Evolutionary conservation across 2,888 invertebrate species (phyloP), one percentile per base, ranked within the genome.

Genomic region (Phasia obesa): DNA sequence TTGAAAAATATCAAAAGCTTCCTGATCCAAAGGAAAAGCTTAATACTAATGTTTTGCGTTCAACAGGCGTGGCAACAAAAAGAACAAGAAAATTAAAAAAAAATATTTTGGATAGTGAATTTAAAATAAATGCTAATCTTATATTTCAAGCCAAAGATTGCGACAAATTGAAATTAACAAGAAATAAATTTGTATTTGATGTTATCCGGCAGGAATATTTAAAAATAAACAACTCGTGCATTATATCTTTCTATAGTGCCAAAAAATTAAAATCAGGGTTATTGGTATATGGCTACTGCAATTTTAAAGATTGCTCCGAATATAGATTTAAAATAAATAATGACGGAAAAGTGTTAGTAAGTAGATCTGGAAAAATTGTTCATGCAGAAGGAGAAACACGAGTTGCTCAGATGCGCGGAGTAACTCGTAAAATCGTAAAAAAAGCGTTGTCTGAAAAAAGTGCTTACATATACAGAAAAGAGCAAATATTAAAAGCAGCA

Each of bases 361-460:
- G 21, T 7, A 60, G 60, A 60, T 4, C 60, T 23, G 23, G 42
- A 3, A n/a, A 60, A 42, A 42, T 42, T 21, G 15, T 38, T 6
- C 25, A 51, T 31, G 51, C 23, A 2, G 4, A 51, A 35, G 51
- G 38, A n/a, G n/a, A 65, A 65, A 49, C 31, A n/a, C 49, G 15
- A n/a, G 64, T 49, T 11, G 35, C 49, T 17, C 47, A 64, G 13
- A 49, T 65, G 1, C 15, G 65, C 13, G 65, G 65, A 1, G 51
- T 65, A 31, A 49, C 44, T 23, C 55, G 57, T 0, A 69, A 69
- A 69, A 69, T 69, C n/a, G 53, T 27, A 4, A 55, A 69, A 55
- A 51, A 53, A 25, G n/a, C 7, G 1, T 19, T 53, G 19, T 5
- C 23, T 13, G 13, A 6, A 6, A 53, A 73, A 27, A 42, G 60